These are phyloP conservation scores for Herminia tarsipennalis DNA, from an alignment of 2,888 invertebrate genomes.

Conservation along the genomic window DNA sequence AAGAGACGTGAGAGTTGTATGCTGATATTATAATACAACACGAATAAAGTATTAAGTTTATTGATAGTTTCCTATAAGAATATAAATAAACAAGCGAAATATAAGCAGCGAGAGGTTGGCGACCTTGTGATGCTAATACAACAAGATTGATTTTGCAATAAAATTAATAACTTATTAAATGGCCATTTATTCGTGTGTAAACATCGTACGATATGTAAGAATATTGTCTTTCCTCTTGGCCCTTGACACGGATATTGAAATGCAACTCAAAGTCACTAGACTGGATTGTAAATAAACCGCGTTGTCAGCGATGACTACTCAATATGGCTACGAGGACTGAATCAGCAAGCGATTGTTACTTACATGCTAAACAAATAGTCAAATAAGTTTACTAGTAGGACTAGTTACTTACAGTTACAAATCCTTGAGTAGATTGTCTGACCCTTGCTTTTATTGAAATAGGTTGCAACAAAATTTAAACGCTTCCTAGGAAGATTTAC, in stretches of 20 bases:
- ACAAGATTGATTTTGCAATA: slow-evolving; percentile 30
- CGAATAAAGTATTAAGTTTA: too few relatives aligned
- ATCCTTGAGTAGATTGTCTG: too few relatives aligned
- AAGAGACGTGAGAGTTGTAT: too few relatives aligned
- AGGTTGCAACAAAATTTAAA: too few relatives aligned
- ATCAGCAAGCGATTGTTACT: slow-evolving; percentile 18
- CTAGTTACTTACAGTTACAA: slow-evolving; percentile 20
- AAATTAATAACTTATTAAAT: slow-evolving; percentile 24
- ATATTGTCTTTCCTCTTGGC: slow-evolving; percentile 40
- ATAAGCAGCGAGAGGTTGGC: slow-evolving; percentile 27
- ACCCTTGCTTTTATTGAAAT: too few relatives aligned
- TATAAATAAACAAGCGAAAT: too few relatives aligned
- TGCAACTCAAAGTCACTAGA: slow-evolving; percentile 60
- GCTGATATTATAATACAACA: too few relatives aligned
- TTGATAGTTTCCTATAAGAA: too few relatives aligned
- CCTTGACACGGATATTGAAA: slow-evolving; percentile 67
- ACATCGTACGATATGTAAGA: slow-evolving; percentile 18
- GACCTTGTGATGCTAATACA: slow-evolving; percentile 38
- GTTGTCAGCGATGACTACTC: slow-evolving; percentile 48
- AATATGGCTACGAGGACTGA: slow-evolving; percentile 49
- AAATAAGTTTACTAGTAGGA: slow-evolving; percentile 22
- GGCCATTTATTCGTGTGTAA: slow-evolving; percentile 27
- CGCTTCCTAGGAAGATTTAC: too few relatives aligned
- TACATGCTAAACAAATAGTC: slow-evolving; percentile 29
- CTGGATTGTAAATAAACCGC: slow-evolving; percentile 56